phyloP scores from a whole-genome alignment of 1,140 invertebrate genomes.

The Drosophila melanica region DNA sequence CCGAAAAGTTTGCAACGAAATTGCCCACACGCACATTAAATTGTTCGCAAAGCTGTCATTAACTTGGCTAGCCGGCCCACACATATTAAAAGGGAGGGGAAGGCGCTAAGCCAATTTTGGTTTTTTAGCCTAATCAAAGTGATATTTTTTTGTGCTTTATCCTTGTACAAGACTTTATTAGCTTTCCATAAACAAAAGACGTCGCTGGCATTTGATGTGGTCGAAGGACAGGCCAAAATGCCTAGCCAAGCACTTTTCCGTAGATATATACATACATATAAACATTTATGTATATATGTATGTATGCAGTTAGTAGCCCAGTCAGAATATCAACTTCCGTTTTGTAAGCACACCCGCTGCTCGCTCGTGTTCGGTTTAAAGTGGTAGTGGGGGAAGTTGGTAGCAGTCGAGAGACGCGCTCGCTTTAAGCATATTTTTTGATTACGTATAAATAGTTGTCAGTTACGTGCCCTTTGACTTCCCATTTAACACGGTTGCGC shows the following conservation, averaged over 20 bases:
- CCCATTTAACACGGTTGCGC: slow-evolving; percentile 46
- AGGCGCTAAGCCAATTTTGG: not conserved
- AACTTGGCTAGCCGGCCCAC: slow-evolving; percentile 30
- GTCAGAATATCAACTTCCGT: slow-evolving; percentile 13
- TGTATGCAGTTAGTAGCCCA: not conserved
- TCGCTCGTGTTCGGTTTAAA: slow-evolving; percentile 7
- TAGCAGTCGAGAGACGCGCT: not conserved
- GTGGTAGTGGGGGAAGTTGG: too few relatives aligned
- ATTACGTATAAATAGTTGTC: slow-evolving; percentile 37
- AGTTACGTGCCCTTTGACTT: slow-evolving; percentile 41
- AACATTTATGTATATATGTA: slow-evolving; percentile 13
- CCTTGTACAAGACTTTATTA: slow-evolving; percentile 20
- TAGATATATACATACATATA: not conserved
- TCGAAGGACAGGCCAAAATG: slow-evolving; percentile 31
- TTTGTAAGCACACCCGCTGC: not conserved
- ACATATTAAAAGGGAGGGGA: not conserved
- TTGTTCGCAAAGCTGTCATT: slow-evolving; percentile 48
- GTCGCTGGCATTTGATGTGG: slow-evolving; percentile 12
- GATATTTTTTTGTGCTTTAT: slow-evolving; percentile 48
- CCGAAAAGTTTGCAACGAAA: slow-evolving; percentile 61
- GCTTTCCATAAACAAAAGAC: slow-evolving; percentile 31
- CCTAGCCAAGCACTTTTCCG: too few relatives aligned
- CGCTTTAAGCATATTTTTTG: slow-evolving; percentile 54
- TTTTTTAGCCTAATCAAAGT: slow-evolving; percentile 45
- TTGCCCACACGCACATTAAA: slow-evolving; percentile 37